phyloP scores from a whole-genome alignment of 2,888 invertebrate genomes.

The Plagodis dolabraria region DNA sequence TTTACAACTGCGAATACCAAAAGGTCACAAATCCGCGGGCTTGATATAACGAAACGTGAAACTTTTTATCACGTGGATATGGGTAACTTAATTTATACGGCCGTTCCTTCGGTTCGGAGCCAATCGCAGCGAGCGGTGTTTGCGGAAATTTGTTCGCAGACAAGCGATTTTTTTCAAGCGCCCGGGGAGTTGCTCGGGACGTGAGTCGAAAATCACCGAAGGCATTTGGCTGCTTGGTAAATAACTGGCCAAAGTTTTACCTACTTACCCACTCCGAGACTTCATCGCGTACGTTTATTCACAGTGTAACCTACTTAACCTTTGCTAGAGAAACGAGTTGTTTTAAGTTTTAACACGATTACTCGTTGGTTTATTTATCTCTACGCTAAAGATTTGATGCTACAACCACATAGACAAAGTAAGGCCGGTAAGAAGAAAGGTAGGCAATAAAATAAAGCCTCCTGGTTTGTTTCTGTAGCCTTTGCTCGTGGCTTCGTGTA shows the following conservation, averaged over 20 bases:
- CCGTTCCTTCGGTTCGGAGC: conserved; percentile 49
- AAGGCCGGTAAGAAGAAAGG: conserved; percentile 40
- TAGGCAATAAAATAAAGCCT: conserved; percentile 56
- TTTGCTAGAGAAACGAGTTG: conserved; percentile 11
- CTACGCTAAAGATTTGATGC: too few species aligned
- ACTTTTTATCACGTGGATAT: conserved; percentile 57
- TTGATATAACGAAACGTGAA: conserved; percentile 47
- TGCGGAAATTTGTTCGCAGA: conserved; percentile 66
- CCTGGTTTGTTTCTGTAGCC: conserved; percentile 48
- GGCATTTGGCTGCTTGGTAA: conserved; percentile 43
- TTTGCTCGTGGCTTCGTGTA: conserved; percentile 51
- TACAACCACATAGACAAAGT: neutral
- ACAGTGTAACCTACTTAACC: conserved; percentile 19
- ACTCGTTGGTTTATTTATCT: neutral
- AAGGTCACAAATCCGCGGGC: conserved; percentile 29
- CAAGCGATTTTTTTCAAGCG: conserved; percentile 63
- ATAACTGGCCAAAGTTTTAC: conserved; percentile 44
- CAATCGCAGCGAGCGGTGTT: conserved; percentile 59
- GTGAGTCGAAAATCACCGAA: conserved; percentile 61
- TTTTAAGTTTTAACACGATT: conserved; percentile 14
- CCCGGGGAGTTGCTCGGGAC: conserved; percentile 50
- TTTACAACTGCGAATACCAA: conserved; percentile 28
- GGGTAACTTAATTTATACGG: conserved; percentile 69
- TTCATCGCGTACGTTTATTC: conserved; percentile 18
- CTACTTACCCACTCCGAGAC: conserved; percentile 30